A percentile compares a stretch with the other conserved stretches of the same genome.
phyloP scores from a whole-genome alignment of 2,888 invertebrate genomes.

The Cryptophagus acutangulus region DNA sequence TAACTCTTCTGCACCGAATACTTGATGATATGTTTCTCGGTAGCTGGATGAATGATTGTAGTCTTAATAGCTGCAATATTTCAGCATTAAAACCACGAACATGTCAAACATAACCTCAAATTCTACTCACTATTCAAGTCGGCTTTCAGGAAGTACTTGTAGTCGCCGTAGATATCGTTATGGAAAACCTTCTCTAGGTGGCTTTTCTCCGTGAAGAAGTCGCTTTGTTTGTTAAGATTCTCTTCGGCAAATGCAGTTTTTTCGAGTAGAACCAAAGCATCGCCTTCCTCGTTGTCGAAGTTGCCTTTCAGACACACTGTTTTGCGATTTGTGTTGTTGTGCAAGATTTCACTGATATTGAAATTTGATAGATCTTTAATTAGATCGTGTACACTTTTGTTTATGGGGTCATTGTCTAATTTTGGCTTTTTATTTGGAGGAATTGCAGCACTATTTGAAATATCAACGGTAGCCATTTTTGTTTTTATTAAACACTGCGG shows the following conservation, averaged over 20 bases:
- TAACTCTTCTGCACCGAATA: constrained; percentile 70
- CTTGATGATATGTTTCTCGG: constrained; percentile 85
- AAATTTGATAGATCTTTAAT: constrained; percentile 60
- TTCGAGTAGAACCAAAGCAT: constrained; percentile 72
- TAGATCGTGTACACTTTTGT: constrained; percentile 34
- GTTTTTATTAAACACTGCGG: too few relatives aligned
- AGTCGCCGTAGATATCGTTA: constrained; percentile 84
- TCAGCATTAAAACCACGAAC: not conserved
- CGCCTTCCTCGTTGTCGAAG: constrained; percentile 58
- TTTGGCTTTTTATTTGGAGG: constrained; percentile 25
- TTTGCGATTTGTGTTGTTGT: constrained; percentile 69
- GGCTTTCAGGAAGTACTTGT: constrained; percentile 58
- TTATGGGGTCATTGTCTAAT: constrained; percentile 19
- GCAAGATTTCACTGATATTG: constrained; percentile 60
- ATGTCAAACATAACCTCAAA: constrained; percentile 5
- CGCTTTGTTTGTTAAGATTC: constrained; percentile 50
- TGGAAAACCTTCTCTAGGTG: constrained; percentile 61
- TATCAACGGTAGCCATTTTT: constrained; percentile 19
- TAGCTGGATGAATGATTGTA: constrained; percentile 89
- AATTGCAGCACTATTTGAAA: constrained; percentile 4
- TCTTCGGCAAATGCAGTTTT: constrained; percentile 74
- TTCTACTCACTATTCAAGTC: constrained; percentile 57
- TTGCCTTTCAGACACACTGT: constrained; percentile 65
- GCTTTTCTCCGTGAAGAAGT: constrained; percentile 59
- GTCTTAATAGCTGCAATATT: constrained; percentile 70